Base-by-base conservation (phyloP, 2,797 vertebrate genomes). In the Poliocrania exsul region DNA sequence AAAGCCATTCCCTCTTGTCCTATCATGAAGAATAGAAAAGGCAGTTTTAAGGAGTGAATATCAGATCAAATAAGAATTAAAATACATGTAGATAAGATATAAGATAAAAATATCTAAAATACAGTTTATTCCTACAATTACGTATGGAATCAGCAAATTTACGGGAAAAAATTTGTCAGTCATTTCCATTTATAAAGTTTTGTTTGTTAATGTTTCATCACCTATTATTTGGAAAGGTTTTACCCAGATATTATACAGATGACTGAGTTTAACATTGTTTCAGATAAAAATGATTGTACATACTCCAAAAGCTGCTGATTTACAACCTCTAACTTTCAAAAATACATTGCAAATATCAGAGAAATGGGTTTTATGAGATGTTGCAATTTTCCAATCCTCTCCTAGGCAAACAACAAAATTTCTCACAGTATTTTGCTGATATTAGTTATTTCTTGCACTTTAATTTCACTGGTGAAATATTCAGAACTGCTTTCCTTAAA, bases 391-490 rank as follows among this genome's bases (percentile, higher is more conserved):
- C 51, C 13, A 65, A 17, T 61, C 42, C 29, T 65, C 31, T 44
- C n/a, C 20, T n/a, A 80, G n/a, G 65, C 50, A 81, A 80, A 64
- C 33, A 93, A 58, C 5, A 54, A 56, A 80, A 85, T 28, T 73
- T 33, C 23, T 90, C 15, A 16, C 47, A 75, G 20, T 38, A 38
- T 66, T 88, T 80, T 49, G 61, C 65, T 56, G 37, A 47, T 85
- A 64, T 64, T 61, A 80, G 44, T 42, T 53, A 70, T 82, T 93
- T 61, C 11, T 54, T 88, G 44, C 44, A 88, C 10, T 71, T 91
- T 38, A 94, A 80, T 86, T 96, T 95, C 81, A 84, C 47, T 65
- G 42, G 65, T 67, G 77, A 73, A 81, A 87, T 79, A 70, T 46
- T 83, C n/a, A 61, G 38, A 67, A 37, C 16, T 80, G 12, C 24